Conservation (phyloP, 2,888 invertebrate genomes). For the Chirona hameri region DNA sequence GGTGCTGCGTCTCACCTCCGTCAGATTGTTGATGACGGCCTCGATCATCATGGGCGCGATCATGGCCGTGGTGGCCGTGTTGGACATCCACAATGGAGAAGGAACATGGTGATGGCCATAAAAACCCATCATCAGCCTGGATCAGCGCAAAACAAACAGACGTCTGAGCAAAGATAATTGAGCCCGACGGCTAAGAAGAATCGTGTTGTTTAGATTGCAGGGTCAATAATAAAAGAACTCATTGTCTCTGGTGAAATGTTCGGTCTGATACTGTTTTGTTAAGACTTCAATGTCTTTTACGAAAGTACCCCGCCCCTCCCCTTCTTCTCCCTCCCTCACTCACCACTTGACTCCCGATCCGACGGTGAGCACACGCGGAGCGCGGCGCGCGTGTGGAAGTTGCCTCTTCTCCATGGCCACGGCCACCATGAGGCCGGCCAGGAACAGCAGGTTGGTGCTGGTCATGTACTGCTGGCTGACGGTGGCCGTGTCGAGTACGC, state of each 20-base stretch:
- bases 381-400: constrained; percentile 81
- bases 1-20: background rate
- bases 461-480: constrained; percentile 60
- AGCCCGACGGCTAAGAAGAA: too few species aligned
- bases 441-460: constrained; percentile 80
- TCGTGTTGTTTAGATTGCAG: too few species aligned
- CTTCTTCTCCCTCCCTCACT: background rate
- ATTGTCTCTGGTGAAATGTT: too few species aligned
- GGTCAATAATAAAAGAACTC: too few species aligned
- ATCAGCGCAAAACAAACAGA: too few species aligned
- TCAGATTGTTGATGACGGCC: background rate
- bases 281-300: too few species aligned
- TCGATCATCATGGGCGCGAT: constrained; percentile 40
- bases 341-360: constrained; percentile 36
- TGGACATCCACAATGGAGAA: constrained; percentile 96
- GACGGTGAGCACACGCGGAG: constrained; percentile 55
- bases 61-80: constrained; percentile 81
- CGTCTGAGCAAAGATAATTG: too few species aligned
- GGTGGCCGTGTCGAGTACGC: constrained; percentile 36
- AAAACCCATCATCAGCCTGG: constrained; percentile 78
- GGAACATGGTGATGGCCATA: constrained; percentile 83
- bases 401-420: constrained; percentile 85
- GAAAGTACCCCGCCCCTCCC: too few species aligned
- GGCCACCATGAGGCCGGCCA: constrained; percentile 85
- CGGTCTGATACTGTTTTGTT: background rate